Percentiles rank a stretch among this genome's conserved stretches.
Evolutionary conservation across 2,888 invertebrate genomes (phyloP).

Genomic region (Zootermopsis nevadensis): DNA sequence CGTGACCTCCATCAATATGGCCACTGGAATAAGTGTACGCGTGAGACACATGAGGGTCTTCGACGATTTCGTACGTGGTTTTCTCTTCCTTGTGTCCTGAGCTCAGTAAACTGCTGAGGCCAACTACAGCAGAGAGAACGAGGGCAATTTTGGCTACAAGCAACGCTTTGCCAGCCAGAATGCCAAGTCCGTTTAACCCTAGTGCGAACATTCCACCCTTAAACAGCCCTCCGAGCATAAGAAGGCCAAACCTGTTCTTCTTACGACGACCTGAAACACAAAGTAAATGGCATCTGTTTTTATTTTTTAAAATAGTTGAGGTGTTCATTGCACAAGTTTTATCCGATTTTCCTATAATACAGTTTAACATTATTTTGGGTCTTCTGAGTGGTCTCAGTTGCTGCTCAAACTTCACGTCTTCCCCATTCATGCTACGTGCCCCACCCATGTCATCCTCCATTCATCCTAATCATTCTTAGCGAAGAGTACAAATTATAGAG

Average conservation of each 20-base stretch:
- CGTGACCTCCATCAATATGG: conserved; percentile 70
- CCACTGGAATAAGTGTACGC: conserved; percentile 72
- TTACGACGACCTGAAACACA: conserved; percentile 47
- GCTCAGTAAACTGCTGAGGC: conserved; percentile 48
- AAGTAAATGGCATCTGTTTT: neutral
- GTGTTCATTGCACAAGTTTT: too few species aligned
- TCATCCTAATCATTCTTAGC: too few species aligned
- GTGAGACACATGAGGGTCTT: conserved; percentile 85
- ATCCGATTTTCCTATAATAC: too few species aligned
- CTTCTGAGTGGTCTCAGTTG: too few species aligned
- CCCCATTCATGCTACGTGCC: too few species aligned
- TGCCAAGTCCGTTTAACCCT: conserved; percentile 46
- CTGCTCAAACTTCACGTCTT: too few species aligned
- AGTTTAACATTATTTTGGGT: too few species aligned
- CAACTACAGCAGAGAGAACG: conserved; percentile 61
- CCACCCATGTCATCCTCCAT: too few species aligned
- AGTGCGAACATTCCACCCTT: conserved; percentile 51
- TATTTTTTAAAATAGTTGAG: too few species aligned
- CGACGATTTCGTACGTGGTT: conserved; percentile 87
- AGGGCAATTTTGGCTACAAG: conserved; percentile 59
- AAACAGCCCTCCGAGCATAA: conserved; percentile 48
- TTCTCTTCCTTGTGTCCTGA: conserved; percentile 61
- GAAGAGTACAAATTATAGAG: too few species aligned
- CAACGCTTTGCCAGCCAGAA: conserved; percentile 59
- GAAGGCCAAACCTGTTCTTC: conserved; percentile 46